Evolutionary conservation across 1,140 invertebrate species (phyloP).

Genomic region (Macrobrachium rosenbergii): DNA sequence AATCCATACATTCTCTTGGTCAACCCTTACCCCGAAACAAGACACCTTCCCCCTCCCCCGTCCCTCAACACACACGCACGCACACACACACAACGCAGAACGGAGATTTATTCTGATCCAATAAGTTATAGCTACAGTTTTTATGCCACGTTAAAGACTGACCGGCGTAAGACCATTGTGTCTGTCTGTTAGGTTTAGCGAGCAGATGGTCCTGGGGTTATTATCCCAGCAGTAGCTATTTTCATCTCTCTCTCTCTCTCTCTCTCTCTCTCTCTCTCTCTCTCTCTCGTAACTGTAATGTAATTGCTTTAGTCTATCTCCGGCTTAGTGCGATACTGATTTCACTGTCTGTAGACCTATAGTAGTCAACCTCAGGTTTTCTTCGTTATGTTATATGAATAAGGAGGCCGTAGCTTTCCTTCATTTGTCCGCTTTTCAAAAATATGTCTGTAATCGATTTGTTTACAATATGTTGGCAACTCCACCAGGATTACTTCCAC

Average conservation of each 20-base stretch:
- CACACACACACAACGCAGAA: too few species aligned
- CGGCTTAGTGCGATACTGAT: too few species aligned
- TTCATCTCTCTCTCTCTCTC: background rate
- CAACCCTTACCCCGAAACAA: background rate
- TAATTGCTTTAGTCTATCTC: too few species aligned
- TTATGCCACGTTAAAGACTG: constrained; percentile 34
- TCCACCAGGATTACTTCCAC: too few species aligned
- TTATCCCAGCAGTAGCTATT: background rate
- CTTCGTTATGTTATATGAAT: too few species aligned
- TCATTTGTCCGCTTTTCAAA: too few species aligned
- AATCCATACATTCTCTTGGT: background rate
- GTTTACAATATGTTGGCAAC: too few species aligned
- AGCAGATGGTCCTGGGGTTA: background rate
- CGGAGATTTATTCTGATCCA: constrained; percentile 56
- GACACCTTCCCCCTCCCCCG: background rate
- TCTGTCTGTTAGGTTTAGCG: background rate
- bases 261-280: background rate
- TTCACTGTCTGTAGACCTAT: too few species aligned
- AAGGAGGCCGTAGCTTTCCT: too few species aligned
- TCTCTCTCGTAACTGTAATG: too few species aligned
- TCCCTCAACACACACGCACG: background rate
- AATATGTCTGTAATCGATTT: too few species aligned
- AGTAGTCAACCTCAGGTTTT: too few species aligned
- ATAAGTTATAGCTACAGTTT: constrained; percentile 55
- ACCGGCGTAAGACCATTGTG: constrained; percentile 46